A percentile compares a stretch with the other conserved stretches of the same genome.
Evolutionary conservation across 2,888 invertebrate genomes (phyloP).

Genomic region (Ochropacha duplaris): DNA sequence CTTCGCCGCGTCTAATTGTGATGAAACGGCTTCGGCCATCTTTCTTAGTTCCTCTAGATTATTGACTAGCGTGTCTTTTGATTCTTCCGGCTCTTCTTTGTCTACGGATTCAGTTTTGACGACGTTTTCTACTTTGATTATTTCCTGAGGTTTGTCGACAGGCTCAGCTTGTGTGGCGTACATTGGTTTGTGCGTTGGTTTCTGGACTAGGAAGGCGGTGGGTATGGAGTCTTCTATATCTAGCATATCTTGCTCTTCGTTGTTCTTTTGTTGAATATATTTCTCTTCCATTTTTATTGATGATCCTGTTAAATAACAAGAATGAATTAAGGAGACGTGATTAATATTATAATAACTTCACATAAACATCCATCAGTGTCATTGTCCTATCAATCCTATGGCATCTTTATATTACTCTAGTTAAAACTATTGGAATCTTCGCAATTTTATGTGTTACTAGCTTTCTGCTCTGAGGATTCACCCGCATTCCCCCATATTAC

Average conservation of each 20-base stretch:
- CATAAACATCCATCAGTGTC: too few species aligned
- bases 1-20: constrained; percentile 71
- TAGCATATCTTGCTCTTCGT: constrained; percentile 74
- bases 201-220: constrained; percentile 78
- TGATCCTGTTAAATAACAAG: constrained; percentile 51
- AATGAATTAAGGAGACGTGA: too few species aligned
- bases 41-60: constrained; percentile 75
- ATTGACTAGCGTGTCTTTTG: constrained; percentile 75
- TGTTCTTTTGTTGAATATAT: constrained; percentile 75
- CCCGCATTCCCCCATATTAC: too few species aligned
- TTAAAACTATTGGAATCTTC: too few species aligned
- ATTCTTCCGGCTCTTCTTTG: constrained; percentile 50
- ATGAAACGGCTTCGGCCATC: constrained; percentile 74
- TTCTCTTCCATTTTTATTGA: constrained; percentile 82
- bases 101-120: constrained; percentile 57
- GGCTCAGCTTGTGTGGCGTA: constrained; percentile 67
- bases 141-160: constrained; percentile 71
- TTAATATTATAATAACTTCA: too few species aligned
- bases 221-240: constrained; percentile 83
- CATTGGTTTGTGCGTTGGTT: constrained; percentile 77
- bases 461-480: too few species aligned
- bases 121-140: constrained; percentile 72
- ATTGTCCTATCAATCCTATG: too few species aligned
- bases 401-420: too few species aligned
- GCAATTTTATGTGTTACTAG: too few species aligned